These are phyloP conservation scores for Chrysodeixis includens DNA, from an alignment of 2,888 invertebrate genomes.

Conservation along the genomic window DNA sequence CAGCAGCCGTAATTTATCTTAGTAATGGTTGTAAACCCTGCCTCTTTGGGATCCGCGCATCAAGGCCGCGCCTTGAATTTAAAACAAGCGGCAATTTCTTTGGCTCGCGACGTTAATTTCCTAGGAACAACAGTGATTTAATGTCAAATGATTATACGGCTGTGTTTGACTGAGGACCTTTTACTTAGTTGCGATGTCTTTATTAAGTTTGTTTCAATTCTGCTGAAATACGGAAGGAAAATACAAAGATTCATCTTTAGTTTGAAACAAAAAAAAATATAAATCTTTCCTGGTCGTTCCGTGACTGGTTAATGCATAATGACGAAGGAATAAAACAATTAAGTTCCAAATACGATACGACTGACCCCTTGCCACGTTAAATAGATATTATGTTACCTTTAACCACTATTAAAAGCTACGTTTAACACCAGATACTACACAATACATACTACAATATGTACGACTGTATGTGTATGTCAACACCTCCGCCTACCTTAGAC, in stretches of 20 bases:
- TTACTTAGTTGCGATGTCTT: slow-evolving; percentile 14
- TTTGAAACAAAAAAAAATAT: not conserved
- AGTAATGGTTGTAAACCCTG: slow-evolving; percentile 77
- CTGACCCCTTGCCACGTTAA: too few relatives aligned
- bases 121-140: slow-evolving; percentile 79
- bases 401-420: too few relatives aligned
- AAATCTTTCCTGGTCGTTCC: not conserved
- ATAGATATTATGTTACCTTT: too few relatives aligned
- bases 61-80: slow-evolving; percentile 73
- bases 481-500: not conserved
- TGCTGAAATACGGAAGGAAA: not conserved
- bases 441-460: too few relatives aligned
- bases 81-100: slow-evolving; percentile 75
- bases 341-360: not conserved
- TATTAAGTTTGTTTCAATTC: slow-evolving; percentile 1
- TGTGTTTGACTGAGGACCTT: slow-evolving; percentile 24
- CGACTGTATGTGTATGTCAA: too few relatives aligned
- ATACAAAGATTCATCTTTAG: not conserved
- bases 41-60: slow-evolving; percentile 82
- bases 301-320: not conserved
- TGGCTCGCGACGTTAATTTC: slow-evolving; percentile 74
- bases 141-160: slow-evolving; percentile 65
- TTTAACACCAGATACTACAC: too few relatives aligned
- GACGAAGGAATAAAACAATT: not conserved
- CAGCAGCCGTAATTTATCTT: slow-evolving; percentile 82